phyloP scores from a whole-genome alignment of 2,888 invertebrate genomes.

The Apomyelois bistriatella region DNA sequence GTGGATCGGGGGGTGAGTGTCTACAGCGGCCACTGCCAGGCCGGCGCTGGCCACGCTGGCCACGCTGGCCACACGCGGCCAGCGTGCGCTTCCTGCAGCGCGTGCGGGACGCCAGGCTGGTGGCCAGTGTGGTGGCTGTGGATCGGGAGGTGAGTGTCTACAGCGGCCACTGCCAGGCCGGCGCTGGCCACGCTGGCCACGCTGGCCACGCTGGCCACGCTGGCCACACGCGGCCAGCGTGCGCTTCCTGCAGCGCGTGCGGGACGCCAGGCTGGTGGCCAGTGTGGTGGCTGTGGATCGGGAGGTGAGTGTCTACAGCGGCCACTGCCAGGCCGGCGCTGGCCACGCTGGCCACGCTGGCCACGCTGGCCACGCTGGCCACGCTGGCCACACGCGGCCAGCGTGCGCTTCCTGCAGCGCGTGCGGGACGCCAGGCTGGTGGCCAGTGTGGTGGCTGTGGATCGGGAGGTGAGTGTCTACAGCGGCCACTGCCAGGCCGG shows the following conservation, averaged over 20 bases:
- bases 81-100: no score
- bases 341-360: slow-evolving; percentile 66
- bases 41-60: slow-evolving; percentile 57
- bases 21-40: slow-evolving; percentile 66
- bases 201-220: no score
- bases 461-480: slow-evolving; percentile 46
- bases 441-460: slow-evolving; percentile 39
- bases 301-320: no score
- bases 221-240: no score
- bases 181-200: slow-evolving; percentile 53
- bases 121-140: slow-evolving; percentile 38
- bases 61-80: slow-evolving; percentile 63
- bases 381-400: slow-evolving; percentile 62
- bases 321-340: slow-evolving; percentile 30
- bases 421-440: no score
- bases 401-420: no score
- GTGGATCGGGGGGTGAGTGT: slow-evolving; percentile 31
- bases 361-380: slow-evolving; percentile 70
- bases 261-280: no score
- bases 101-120: no score
- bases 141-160: slow-evolving; percentile 45
- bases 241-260: no score
- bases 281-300: no score
- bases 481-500: slow-evolving; percentile 64
- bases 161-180: slow-evolving; percentile 66